Evolutionary conservation across 35 echinoderm and acorn worm species (phyloP).

Genomic region (Anneissia japonica): DNA sequence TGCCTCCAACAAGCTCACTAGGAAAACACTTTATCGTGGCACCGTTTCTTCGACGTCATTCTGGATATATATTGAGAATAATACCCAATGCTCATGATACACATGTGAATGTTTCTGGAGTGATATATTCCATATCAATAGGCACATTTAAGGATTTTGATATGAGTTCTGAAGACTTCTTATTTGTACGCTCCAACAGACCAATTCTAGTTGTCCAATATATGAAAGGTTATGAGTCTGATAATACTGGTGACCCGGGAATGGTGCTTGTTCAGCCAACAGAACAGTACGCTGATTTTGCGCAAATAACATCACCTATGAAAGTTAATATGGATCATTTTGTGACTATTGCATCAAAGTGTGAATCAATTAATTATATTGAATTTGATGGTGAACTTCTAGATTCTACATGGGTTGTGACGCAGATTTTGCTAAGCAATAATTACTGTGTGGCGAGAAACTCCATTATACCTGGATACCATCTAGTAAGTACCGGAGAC

Average conservation of each 20-base stretch:
- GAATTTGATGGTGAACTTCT: neutral
- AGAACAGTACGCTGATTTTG: neutral
- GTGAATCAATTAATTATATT: neutral
- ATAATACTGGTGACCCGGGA: neutral
- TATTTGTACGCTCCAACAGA: neutral
- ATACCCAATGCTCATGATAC: neutral
- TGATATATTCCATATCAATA: neutral
- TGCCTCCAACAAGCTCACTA: conserved; percentile 29
- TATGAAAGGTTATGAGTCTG: neutral
- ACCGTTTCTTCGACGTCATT: conserved; percentile 8
- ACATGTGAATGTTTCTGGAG: neutral
- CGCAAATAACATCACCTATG: neutral
- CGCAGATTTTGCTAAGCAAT: neutral
- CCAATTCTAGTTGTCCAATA: neutral
- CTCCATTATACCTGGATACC: neutral
- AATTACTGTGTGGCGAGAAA: neutral
- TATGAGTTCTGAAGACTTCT: neutral
- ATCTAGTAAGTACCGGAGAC: neutral
- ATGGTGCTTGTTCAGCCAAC: neutral
- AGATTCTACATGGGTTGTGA: neutral
- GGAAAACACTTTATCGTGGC: conserved; percentile 20
- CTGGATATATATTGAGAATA: neutral
- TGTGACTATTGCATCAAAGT: neutral
- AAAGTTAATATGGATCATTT: neutral
- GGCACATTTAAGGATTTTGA: neutral